These are phyloP conservation scores for Hemithea aestivaria DNA, from an alignment of 2,888 invertebrate species.

Conservation along the genomic window DNA sequence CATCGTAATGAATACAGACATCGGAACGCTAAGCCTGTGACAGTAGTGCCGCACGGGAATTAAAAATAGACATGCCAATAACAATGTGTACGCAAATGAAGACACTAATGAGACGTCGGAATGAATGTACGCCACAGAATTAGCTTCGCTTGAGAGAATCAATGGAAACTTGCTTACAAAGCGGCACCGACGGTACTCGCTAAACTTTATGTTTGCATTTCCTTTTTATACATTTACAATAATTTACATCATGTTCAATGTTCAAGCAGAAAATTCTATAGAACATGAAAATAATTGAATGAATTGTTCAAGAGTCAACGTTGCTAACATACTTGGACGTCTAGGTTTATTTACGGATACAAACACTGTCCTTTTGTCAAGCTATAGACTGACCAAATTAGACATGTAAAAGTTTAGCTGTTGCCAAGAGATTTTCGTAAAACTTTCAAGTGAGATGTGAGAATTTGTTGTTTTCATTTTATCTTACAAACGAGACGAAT, in stretches of 20 bases:
- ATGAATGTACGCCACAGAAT: conserved; percentile 48
- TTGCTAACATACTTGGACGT: conserved; percentile 58
- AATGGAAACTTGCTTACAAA: conserved; percentile 29
- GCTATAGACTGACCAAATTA: conserved; percentile 43
- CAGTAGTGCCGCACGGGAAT: conserved; percentile 34
- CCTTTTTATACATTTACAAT: conserved; percentile 5
- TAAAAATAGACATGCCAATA: conserved; percentile 59
- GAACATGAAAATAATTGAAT: conserved; percentile 16
- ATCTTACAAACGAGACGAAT: conserved; percentile 40
- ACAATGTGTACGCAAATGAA: conserved; percentile 56
- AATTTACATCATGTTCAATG: background rate
- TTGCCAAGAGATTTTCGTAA: conserved; percentile 4
- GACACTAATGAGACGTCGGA: conserved; percentile 60
- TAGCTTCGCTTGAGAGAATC: conserved; percentile 43
- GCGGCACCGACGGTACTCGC: conserved; percentile 20
- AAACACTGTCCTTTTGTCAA: conserved; percentile 44
- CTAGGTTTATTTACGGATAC: conserved; percentile 52
- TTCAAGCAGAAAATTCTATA: background rate
- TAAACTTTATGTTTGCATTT: conserved; percentile 14
- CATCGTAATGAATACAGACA: conserved; percentile 34
- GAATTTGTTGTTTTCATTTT: too few species aligned
- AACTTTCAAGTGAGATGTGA: conserved; percentile 16
- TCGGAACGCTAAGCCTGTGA: conserved; percentile 31
- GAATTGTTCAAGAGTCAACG: conserved; percentile 36
- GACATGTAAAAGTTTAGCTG: conserved; percentile 52